Evolutionary conservation across 92 coral and sea anemone species (phyloP), one percentile per base, ranked within the genome.

Genomic region (Zoanthus sociatus): DNA sequence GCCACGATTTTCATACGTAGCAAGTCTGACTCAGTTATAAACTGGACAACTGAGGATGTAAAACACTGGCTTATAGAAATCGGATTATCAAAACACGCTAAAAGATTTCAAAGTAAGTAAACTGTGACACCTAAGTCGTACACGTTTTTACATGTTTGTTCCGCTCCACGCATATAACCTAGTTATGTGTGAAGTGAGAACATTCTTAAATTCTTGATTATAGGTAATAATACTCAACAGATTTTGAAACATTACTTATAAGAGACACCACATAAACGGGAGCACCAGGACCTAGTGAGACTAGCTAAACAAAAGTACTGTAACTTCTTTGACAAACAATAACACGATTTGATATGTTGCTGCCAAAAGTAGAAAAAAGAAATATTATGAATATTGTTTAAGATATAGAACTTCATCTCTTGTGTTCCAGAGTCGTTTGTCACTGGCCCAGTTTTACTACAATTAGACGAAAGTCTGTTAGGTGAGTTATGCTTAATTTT

Each of bases 381-480:
- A 51, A 26, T 26, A 26, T 26, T 0, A 0, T 26, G 26, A 26
- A 53, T 3, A 6, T 17, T 21, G 42, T 48, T 14, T 50, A 26
- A 6, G 1, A 32, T 21, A 6, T 26, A 6, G 4, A 15, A 13
- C 14, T 18, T 8, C 46, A 15, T 44, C 10, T 5, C 18, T 31
- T 3, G 26, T 13, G 16, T 61, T 60, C 50, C 70, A 89, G 92
- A 84, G 73, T 46, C 86, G 60, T 84, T 78, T 73, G 87, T 89
- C 9, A 89, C 89, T 66, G 92, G 92, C 51, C 82, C 89, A 77
- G 87, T 89, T 71, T 86, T 89, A 10, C 71, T 89, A 37, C 86
- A 89, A 78, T 64, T 89, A 9, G 92, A 89, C 66, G 92, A 84
- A 58, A 72, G 73, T 9, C 64, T 89, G 81, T 78, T 89, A 45